phyloP scores from a whole-genome alignment of 2,888 invertebrate genomes.

The Epistrophe grossulariae region DNA sequence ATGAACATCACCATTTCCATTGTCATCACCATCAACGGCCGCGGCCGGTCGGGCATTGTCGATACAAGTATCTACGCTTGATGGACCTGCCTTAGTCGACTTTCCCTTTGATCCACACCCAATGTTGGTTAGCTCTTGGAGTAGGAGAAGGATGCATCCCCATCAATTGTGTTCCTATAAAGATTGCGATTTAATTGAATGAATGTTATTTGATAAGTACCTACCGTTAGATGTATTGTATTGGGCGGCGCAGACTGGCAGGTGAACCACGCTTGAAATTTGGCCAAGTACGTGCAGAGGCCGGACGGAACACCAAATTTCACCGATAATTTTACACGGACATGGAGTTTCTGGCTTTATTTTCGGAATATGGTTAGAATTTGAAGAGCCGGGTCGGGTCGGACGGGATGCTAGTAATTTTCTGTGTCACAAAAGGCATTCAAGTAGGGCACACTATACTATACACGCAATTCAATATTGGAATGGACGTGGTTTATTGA shows the following conservation, averaged over 20 bases:
- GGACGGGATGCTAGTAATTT: slow-evolving; percentile 38
- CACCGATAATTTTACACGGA: background rate
- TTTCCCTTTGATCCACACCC: background rate
- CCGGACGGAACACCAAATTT: background rate
- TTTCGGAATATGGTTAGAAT: background rate
- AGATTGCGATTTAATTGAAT: slow-evolving; percentile 75
- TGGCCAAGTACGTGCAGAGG: background rate
- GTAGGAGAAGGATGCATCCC: slow-evolving; percentile 2
- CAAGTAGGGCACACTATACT: slow-evolving; percentile 8
- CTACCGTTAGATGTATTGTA: slow-evolving; percentile 44
- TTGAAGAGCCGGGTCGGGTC: background rate
- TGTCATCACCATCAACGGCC: background rate
- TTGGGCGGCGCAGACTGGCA: background rate
- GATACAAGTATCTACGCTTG: background rate
- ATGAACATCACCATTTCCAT: slow-evolving; percentile 35
- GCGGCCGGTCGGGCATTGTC: background rate
- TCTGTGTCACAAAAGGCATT: slow-evolving; percentile 32
- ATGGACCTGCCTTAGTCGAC: background rate
- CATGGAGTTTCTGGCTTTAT: background rate
- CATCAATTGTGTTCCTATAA: slow-evolving; percentile 21
- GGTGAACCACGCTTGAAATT: background rate
- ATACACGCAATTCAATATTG: slow-evolving; percentile 16
- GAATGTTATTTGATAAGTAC: slow-evolving; percentile 75
- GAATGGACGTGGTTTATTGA: slow-evolving; percentile 43
- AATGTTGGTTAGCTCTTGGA: background rate